These are phyloP conservation scores for Autographa gamma DNA, from an alignment of 2,888 invertebrate species.

Conservation along the genomic window DNA sequence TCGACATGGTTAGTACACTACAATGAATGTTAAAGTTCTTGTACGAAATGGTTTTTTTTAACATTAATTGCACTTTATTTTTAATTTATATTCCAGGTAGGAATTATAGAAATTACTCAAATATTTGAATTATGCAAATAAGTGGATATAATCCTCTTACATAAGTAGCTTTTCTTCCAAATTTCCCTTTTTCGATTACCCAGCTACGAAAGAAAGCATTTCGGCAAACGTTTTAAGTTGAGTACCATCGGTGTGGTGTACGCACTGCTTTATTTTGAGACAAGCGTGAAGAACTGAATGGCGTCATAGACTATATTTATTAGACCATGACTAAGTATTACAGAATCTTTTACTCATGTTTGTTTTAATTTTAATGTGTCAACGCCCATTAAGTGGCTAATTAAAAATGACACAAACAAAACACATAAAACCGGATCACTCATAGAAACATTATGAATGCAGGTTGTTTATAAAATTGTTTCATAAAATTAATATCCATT, in stretches of 20 bases:
- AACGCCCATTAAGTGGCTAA: constrained; percentile 20
- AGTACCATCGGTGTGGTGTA: constrained; percentile 4
- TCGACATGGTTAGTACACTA: not conserved
- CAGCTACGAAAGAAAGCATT: not conserved
- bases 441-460: too few species aligned
- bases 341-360: constrained; percentile 34
- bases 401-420: not conserved
- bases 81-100: not conserved
- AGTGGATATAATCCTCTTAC: not conserved
- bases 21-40: not conserved
- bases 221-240: not conserved
- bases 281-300: constrained; percentile 37
- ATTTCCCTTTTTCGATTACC: not conserved
- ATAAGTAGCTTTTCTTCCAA: not conserved
- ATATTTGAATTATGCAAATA: not conserved
- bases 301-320: constrained; percentile 37
- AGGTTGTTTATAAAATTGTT: too few species aligned
- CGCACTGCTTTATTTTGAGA: constrained; percentile 30
- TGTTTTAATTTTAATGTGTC: constrained; percentile 44
- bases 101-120: too few species aligned
- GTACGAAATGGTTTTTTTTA: not conserved
- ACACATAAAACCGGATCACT: too few species aligned
- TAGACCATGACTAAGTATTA: constrained; percentile 55
- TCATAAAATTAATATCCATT: too few species aligned
- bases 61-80: not conserved